These are phyloP conservation scores for Galaxias olidus DNA, from an alignment of 2,797 vertebrate genomes.

Conservation along the genomic window DNA sequence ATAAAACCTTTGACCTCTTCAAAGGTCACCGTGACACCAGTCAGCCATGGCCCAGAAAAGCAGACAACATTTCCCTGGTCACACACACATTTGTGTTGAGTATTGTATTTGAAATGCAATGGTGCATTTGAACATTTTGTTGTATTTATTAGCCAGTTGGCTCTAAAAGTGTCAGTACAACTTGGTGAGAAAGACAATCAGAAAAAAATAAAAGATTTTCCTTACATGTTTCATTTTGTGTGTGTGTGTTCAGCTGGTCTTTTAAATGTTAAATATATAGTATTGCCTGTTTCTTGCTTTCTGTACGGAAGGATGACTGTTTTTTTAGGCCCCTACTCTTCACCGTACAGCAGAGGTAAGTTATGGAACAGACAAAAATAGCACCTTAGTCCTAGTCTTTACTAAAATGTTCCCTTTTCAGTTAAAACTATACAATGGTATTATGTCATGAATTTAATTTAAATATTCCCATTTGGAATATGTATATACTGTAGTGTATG, in stretches of 20 bases:
- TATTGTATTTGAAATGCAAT: constrained; percentile 88
- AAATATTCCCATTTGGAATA: too few species aligned
- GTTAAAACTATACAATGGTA: too few species aligned
- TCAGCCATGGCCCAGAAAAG: constrained; percentile 77
- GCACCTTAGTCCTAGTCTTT: too few species aligned
- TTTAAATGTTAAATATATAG: background rate
- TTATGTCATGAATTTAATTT: too few species aligned
- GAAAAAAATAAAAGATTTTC: constrained; percentile 67
- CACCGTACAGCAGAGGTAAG: too few species aligned
- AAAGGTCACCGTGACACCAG: constrained; percentile 67
- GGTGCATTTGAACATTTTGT: constrained; percentile 86
- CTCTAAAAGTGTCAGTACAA: constrained; percentile 94
- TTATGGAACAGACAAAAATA: too few species aligned
- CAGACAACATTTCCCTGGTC: constrained; percentile 73
- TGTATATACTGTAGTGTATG: too few species aligned
- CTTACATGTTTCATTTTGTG: constrained; percentile 14
- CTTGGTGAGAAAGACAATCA: constrained; percentile 93
- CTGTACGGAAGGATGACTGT: too few species aligned
- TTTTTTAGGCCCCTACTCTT: too few species aligned
- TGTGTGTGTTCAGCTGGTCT: too few species aligned
- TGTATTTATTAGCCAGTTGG: constrained; percentile 98
- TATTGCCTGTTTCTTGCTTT: too few species aligned
- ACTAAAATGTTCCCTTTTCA: too few species aligned
- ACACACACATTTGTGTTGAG: constrained; percentile 76
- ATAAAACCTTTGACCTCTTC: constrained; percentile 42